These are phyloP conservation scores for Chloroceryle inda DNA, from an alignment of 2,797 vertebrate species.

Conservation along the genomic window DNA sequence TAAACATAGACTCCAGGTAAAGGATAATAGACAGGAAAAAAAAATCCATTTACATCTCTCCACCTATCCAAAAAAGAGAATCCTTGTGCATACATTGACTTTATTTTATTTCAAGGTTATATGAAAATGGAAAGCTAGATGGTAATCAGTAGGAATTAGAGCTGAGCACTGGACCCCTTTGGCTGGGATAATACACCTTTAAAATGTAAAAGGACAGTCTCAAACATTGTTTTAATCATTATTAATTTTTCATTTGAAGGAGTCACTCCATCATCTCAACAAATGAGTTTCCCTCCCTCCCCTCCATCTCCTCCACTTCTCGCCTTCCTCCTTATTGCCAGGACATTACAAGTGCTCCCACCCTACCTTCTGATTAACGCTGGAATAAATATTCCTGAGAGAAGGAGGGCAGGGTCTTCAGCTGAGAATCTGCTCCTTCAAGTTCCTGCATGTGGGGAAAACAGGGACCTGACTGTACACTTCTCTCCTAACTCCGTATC, in stretches of 20 bases:
- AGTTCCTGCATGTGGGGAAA: neutral
- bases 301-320: conserved; percentile 2
- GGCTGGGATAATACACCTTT: conserved; percentile 42
- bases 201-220: conserved; percentile 65
- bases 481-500: neutral
- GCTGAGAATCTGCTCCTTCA: neutral
- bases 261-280: conserved; percentile 65
- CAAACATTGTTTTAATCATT: conserved; percentile 63
- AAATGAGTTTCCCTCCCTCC: conserved; percentile 36
- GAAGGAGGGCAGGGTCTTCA: neutral
- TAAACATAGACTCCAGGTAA: neutral
- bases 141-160: conserved; percentile 58
- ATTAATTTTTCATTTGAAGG: conserved; percentile 69
- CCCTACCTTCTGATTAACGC: neutral
- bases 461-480: neutral
- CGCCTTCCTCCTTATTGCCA: neutral
- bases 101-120: conserved; percentile 73
- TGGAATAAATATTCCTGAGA: conserved; percentile 31
- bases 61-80: conserved; percentile 7
- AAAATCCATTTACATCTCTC: neutral
- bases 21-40: neutral
- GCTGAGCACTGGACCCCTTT: conserved; percentile 16
- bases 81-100: conserved; percentile 67
- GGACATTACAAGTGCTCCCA: neutral
- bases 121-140: conserved; percentile 62